These are phyloP conservation scores for Fringilla coelebs DNA, from an alignment of 2,797 vertebrate species.

Conservation along the genomic window DNA sequence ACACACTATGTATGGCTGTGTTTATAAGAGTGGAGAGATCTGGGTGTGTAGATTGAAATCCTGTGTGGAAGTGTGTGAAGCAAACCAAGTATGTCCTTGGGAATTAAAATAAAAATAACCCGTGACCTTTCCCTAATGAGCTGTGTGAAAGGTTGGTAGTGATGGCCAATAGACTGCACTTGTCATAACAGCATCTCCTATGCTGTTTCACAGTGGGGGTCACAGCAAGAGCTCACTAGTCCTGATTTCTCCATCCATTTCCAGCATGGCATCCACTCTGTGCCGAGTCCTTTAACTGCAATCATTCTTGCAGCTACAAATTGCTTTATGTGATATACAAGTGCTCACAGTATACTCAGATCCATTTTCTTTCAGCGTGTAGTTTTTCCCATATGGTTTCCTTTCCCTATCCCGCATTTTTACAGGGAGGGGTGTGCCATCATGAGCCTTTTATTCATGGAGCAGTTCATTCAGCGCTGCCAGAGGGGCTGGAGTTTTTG, in stretches of 20 bases:
- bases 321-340: neutral
- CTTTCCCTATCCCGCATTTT: neutral
- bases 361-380: neutral
- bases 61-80: constrained; percentile 28
- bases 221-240: constrained; percentile 28
- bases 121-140: constrained; percentile 45
- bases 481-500: neutral
- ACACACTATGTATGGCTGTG: neutral
- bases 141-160: constrained; percentile 46
- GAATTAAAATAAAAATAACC: constrained; percentile 48
- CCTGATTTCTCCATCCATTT: constrained; percentile 25
- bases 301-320: neutral
- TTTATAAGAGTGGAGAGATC: neutral
- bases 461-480: rapidly evolving
- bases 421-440: neutral
- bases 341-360: neutral
- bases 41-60: neutral
- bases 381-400: neutral
- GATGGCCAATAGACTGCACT: constrained; percentile 24
- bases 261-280: neutral
- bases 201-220: constrained; percentile 1
- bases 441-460: neutral
- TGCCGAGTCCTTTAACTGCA: neutral
- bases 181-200: constrained; percentile 36
- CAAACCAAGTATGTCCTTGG: constrained; percentile 7